A percentile compares a stretch with the other conserved stretches of the same genome.
phyloP scores from a whole-genome alignment of 2,888 invertebrate species.

The Philhelius pedissequus region DNA sequence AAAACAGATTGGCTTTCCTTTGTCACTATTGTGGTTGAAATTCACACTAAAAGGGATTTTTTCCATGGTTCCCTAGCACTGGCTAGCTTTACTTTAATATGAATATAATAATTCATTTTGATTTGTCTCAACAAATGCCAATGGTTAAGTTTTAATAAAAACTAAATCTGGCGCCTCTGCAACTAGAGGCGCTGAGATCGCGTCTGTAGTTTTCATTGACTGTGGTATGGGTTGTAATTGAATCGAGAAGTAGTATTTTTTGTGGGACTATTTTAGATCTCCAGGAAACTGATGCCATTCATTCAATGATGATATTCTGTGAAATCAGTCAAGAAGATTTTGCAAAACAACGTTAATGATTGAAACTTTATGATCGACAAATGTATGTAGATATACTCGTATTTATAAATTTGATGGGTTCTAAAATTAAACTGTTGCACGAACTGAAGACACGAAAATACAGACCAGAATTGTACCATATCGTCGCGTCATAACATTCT shows the following conservation, averaged over 20 bases:
- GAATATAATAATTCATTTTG: too few relatives aligned
- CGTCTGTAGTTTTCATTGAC: too few relatives aligned
- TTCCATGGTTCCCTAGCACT: too few relatives aligned
- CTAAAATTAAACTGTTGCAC: neutral
- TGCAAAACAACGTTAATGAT: neutral
- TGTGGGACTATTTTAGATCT: slow-evolving; percentile 2
- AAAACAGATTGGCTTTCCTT: too few relatives aligned
- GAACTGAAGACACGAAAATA: neutral
- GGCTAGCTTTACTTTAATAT: too few relatives aligned
- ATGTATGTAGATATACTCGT: neutral
- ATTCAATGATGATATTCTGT: neutral
- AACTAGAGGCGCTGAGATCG: too few relatives aligned
- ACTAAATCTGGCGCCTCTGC: too few relatives aligned
- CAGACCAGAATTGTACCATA: neutral
- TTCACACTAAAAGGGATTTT: too few relatives aligned
- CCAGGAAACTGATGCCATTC: slow-evolving; percentile 41
- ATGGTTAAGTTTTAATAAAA: too few relatives aligned
- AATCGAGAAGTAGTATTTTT: neutral
- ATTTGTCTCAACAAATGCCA: too few relatives aligned
- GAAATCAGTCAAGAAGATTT: neutral
- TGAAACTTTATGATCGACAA: neutral
- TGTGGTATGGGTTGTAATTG: too few relatives aligned
- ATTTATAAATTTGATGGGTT: neutral
- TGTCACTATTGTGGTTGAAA: too few relatives aligned
- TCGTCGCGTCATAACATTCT: neutral